A percentile compares a stretch with the other conserved stretches of the same genome.
These are phyloP conservation scores for Bombylius discolor DNA, from an alignment of 2,888 invertebrate genomes.

Conservation along the genomic window DNA sequence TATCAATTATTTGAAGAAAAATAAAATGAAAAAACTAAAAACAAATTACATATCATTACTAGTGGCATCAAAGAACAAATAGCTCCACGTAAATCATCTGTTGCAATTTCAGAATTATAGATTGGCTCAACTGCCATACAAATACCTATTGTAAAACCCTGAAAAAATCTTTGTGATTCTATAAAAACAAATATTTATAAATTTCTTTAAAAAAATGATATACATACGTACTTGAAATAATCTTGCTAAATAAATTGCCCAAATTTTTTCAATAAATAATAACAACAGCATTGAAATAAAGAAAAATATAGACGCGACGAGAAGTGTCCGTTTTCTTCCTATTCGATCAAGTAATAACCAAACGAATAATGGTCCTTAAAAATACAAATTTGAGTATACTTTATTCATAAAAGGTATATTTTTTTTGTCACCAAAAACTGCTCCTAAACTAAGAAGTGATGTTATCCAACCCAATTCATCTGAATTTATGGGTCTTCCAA, in stretches of 20 bases:
- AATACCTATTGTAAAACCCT: background rate
- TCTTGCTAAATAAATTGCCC: background rate
- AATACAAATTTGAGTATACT: too few relatives aligned
- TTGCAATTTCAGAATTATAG: conserved; percentile 4
- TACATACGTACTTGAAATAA: background rate
- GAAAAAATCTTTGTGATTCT: background rate
- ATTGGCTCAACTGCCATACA: conserved; percentile 3
- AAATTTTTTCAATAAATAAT: background rate
- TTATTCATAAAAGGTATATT: background rate
- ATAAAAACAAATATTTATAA: background rate
- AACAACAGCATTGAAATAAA: background rate
- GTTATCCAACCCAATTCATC: background rate
- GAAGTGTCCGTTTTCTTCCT: background rate
- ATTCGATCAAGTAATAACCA: background rate
- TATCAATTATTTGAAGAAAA: background rate
- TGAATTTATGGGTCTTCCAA: accelerated
- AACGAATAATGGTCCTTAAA: background rate
- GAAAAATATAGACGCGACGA: background rate
- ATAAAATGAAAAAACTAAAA: too few relatives aligned
- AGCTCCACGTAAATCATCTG: background rate
- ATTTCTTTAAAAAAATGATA: background rate
- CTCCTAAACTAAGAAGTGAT: background rate
- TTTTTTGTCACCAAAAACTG: background rate
- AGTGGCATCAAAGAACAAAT: conserved; percentile 26
- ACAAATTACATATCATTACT: background rate